Evolutionary conservation across 2,113 vertebrate genomes (phyloP).

Genomic region (Coreoperca whiteheadi): DNA sequence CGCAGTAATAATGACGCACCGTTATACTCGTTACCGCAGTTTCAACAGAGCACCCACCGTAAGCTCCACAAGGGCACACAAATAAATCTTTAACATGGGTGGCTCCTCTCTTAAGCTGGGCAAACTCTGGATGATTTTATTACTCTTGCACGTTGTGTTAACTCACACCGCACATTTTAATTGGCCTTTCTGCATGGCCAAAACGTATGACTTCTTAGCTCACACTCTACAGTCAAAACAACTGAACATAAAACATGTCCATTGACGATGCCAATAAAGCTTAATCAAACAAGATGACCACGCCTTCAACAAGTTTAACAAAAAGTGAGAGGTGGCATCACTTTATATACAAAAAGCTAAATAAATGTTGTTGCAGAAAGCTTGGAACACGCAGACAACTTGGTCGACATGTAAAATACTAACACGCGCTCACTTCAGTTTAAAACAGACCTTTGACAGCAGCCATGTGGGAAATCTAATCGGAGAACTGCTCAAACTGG

Average conservation of each 20-base stretch:
- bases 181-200: neutral
- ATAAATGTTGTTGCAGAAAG: no score
- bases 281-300: no score
- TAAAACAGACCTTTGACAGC: neutral
- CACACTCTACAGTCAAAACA: neutral
- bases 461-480: neutral
- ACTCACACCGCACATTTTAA: neutral
- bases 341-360: no score
- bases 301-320: no score
- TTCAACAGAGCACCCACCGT: neutral
- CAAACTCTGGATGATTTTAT: neutral
- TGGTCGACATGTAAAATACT: no score
- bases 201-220: neutral
- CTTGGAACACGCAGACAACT: no score
- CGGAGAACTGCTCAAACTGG: neutral
- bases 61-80: neutral
- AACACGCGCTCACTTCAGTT: no score
- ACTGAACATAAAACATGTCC: neutral
- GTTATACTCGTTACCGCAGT: neutral
- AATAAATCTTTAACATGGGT: neutral
- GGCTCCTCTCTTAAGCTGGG: neutral
- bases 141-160: neutral
- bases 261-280: no score
- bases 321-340: no score
- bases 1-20: neutral